Base-by-base conservation (phyloP, 2,797 vertebrate genomes). In the Chromobotia macracanthus region DNA sequence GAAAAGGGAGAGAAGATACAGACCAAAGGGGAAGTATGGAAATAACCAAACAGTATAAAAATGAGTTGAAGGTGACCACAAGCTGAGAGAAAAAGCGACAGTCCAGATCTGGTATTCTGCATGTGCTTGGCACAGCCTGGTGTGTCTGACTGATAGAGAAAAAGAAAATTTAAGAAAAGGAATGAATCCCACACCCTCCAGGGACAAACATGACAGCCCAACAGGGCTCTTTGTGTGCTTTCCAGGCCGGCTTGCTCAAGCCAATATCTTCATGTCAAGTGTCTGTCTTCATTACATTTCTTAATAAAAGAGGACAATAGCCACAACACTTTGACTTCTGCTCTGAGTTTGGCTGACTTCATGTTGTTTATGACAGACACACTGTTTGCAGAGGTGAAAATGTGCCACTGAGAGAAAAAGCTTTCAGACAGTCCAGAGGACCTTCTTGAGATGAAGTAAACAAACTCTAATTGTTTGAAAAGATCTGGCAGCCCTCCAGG, bases 211-310 rank as follows among this genome's bases (percentile, higher is more conserved):
- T 63, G 48, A 77, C 71, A 23, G 48, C 82, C 71, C 72, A 72
- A 75, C 60, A 51, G 71, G 82, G 46, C 50, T 19, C 70, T 19
- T 64, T 51, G 79, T 65, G 73, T 1, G 6, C 23, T 55, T 64
- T 78, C 72, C 82, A 71, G 70, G 44, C 75, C 15, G 75, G 46
- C 65, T 68, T 60, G 66, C 55, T 63, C 67, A 55, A 61, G 67
- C 35, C 68, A 56, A 83, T 70, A 71, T 71, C 46, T 19, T 46
- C 79, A 67, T 70, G 75, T 79, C 81, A 83, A 85, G 80, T 82
- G 76, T 61, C 82, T 72, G 72, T 77, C 84, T 82, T 85, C 82
- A 82, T 85, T 83, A 77, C 80, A 55, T 66, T 81, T 58, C 35
- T 77, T 58, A 18, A 15, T 46, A 67, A 55, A 76, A 66, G 23